These are phyloP conservation scores for Drosophila pandora DNA, from an alignment of 1,140 invertebrate genomes.

Conservation along the genomic window DNA sequence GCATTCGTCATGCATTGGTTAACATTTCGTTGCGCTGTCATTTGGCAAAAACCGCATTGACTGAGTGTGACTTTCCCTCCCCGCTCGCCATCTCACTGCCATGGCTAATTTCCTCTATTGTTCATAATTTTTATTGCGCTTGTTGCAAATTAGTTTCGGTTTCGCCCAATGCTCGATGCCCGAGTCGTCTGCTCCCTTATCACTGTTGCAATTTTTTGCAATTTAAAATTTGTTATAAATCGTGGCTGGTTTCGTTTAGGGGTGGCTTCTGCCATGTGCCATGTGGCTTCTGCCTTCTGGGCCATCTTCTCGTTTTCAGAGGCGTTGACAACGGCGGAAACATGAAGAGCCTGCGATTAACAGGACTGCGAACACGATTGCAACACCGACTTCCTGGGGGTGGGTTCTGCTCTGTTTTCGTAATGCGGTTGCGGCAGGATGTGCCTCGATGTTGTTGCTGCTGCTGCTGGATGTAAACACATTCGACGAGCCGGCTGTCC, in stretches of 20 bases:
- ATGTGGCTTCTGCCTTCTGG: not conserved
- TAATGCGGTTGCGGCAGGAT: conserved; percentile 20
- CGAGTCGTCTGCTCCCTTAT: conserved; percentile 17
- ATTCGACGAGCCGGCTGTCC: conserved; percentile 35
- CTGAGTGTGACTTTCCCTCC: conserved; percentile 48
- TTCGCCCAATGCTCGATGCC: conserved; percentile 42
- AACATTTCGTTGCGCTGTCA: conserved; percentile 79
- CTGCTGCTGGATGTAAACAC: conserved; percentile 28
- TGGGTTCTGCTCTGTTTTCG: conserved; percentile 19
- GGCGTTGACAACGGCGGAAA: conserved; percentile 68
- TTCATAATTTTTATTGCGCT: conserved; percentile 83
- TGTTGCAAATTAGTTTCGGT: conserved; percentile 83
- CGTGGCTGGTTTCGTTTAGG: conserved; percentile 59
- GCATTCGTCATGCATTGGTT: conserved; percentile 76
- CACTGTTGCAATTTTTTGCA: conserved; percentile 76
- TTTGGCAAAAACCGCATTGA: conserved; percentile 65
- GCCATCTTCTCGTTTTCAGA: conserved; percentile 22
- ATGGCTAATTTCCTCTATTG: conserved; percentile 79
- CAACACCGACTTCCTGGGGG: conserved; percentile 30
- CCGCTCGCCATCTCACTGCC: conserved; percentile 30
- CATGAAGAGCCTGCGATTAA: conserved; percentile 63
- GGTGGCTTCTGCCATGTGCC: conserved; percentile 35
- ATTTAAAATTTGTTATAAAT: conserved; percentile 79
- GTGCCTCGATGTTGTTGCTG: conserved; percentile 1
- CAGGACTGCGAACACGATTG: conserved; percentile 61